A percentile compares a stretch with the other conserved stretches of the same genome.
Evolutionary conservation across 1,140 invertebrate genomes (phyloP).

Genomic region (Pseudomyrmex dendroicus): DNA sequence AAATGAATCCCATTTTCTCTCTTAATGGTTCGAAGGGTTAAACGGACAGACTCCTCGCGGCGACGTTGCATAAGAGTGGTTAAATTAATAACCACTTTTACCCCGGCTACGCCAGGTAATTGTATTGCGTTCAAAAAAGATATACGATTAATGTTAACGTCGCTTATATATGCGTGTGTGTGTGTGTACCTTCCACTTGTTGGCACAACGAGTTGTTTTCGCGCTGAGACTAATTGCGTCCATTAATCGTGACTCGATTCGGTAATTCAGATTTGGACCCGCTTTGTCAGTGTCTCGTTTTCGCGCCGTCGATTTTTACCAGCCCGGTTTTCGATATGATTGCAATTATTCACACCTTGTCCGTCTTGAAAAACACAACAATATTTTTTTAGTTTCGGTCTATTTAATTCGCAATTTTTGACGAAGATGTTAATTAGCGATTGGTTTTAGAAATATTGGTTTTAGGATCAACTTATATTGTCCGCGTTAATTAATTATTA

Average conservation of each 20-base stretch:
- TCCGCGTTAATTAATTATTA: constrained; percentile 44
- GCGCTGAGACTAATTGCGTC: constrained; percentile 69
- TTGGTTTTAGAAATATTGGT: no score
- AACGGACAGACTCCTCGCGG: neutral
- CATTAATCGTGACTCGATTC: constrained; percentile 75
- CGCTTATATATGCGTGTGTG: neutral
- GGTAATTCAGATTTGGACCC: constrained; percentile 71
- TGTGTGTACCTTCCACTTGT: constrained; percentile 29
- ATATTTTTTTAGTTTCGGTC: no score
- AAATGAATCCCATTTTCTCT: constrained; percentile 3
- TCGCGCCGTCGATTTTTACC: constrained; percentile 46
- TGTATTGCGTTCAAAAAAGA: constrained; percentile 44
- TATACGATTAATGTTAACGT: constrained; percentile 24
- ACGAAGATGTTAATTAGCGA: no score
- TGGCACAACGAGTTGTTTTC: constrained; percentile 58
- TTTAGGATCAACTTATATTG: constrained; percentile 43
- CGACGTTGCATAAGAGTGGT: constrained; percentile 2
- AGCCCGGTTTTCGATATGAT: constrained; percentile 20
- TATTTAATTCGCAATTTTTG: no score
- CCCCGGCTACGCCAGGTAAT: constrained; percentile 32
- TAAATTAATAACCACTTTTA: constrained; percentile 58
- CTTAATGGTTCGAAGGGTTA: neutral
- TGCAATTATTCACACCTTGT: constrained; percentile 1
- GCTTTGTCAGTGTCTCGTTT: constrained; percentile 65
- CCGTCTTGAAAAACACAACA: no score